These are phyloP conservation scores for Perithous albicinctus DNA, from an alignment of 2,888 invertebrate genomes.

Conservation along the genomic window DNA sequence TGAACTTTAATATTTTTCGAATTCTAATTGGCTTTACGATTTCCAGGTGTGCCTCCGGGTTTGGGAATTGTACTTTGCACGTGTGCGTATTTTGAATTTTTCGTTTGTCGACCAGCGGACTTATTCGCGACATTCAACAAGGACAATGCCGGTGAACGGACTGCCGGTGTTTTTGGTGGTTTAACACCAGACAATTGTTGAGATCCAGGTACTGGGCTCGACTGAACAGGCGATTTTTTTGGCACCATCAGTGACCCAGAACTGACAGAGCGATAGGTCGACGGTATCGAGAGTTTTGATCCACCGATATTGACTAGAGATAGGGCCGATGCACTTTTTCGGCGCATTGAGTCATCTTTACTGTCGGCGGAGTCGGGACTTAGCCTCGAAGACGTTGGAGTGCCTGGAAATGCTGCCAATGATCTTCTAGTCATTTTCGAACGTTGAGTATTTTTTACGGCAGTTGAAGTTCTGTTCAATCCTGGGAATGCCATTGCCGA, in stretches of 20 bases:
- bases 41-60: conserved; percentile 40
- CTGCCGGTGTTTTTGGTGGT: conserved; percentile 28
- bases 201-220: conserved; percentile 12
- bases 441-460: conserved; percentile 45
- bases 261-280: conserved; percentile 49
- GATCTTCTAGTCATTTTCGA: conserved; percentile 61
- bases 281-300: conserved; percentile 38
- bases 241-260: conserved; percentile 38
- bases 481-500: conserved; percentile 62
- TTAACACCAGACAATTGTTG: conserved; percentile 4
- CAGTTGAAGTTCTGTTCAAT: conserved; percentile 48
- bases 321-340: conserved; percentile 33
- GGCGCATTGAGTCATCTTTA: neutral
- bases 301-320: conserved; percentile 21
- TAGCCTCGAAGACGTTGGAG: conserved; percentile 71
- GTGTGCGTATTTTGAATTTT: conserved; percentile 73
- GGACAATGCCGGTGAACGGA: conserved; percentile 35
- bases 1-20: neutral
- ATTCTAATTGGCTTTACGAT: conserved; percentile 54
- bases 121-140: conserved; percentile 34
- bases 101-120: conserved; percentile 30
- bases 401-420: conserved; percentile 59
- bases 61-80: conserved; percentile 75
- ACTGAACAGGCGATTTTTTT: conserved; percentile 36
- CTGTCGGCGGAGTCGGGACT: conserved; percentile 48